Conservation (phyloP, 2,113 vertebrate genomes). For the Nyctereutes procyonoides region DNA sequence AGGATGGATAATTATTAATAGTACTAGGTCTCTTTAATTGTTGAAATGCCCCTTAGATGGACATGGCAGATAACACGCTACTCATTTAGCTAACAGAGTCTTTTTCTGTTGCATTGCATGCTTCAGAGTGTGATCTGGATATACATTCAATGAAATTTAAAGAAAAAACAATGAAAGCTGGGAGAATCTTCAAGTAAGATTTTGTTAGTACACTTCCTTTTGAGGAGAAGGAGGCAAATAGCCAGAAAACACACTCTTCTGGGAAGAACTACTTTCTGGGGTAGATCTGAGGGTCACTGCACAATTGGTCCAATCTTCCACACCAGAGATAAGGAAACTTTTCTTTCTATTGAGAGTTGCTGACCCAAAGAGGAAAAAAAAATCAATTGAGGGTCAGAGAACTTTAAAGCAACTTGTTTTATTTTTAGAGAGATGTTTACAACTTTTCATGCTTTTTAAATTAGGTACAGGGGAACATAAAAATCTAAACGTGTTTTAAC, state of each 20-base stretch:
- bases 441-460: slow-evolving; percentile 49
- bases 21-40: not conserved
- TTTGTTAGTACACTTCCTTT: not conserved
- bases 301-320: not conserved
- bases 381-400: slow-evolving; percentile 48
- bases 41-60: rapidly evolving
- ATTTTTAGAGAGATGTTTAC: slow-evolving; percentile 53
- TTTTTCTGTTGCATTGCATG: not conserved
- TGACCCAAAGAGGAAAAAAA: slow-evolving; percentile 52
- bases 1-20: not conserved
- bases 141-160: not conserved
- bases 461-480: not conserved
- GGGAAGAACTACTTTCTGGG: not conserved
- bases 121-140: not conserved
- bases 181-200: not conserved
- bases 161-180: not conserved
- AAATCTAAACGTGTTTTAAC: not conserved
- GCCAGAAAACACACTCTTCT: not conserved
- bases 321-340: not conserved
- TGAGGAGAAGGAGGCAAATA: not conserved
- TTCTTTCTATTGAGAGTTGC: slow-evolving; percentile 28
- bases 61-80: not conserved
- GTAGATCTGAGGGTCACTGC: not conserved
- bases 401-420: slow-evolving; percentile 58
- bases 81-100: not conserved